Conservation (phyloP, 35 echinoderm and acorn worm species). For the Eucidaris tribuloides region DNA sequence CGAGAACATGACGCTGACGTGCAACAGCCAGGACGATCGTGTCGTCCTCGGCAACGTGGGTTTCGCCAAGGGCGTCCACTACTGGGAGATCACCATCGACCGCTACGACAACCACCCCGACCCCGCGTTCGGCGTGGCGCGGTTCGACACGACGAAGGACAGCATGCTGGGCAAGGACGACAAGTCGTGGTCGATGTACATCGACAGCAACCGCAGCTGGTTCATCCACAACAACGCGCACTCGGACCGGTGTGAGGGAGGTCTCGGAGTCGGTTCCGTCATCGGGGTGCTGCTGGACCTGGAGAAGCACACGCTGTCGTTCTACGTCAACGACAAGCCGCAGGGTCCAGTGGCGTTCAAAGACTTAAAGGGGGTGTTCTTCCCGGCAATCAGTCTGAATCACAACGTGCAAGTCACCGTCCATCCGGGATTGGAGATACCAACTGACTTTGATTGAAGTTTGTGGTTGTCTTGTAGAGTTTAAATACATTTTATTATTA, state of each 20-base stretch:
- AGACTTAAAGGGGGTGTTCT: conserved; percentile 85
- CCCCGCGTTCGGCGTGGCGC: conserved; percentile 90
- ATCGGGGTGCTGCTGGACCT: conserved; percentile 93
- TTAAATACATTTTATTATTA: too few species aligned
- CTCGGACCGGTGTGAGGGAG: conserved; percentile 85
- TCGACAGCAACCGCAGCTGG: conserved; percentile 98
- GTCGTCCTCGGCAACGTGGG: conserved; percentile 93
- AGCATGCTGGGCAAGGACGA: conserved; percentile 96
- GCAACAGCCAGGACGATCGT: conserved; percentile 89
- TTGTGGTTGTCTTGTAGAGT: too few species aligned
- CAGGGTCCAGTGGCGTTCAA: conserved; percentile 90
- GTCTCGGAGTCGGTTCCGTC: conserved; percentile 86
- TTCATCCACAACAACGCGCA: conserved; percentile 98
- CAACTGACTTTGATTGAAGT: conserved; percentile 65
- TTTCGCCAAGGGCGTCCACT: conserved; percentile 96
- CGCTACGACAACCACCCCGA: conserved; percentile 99
- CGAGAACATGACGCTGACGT: conserved; percentile 94
- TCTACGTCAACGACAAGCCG: conserved; percentile 79
- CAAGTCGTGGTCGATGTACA: conserved; percentile 99
- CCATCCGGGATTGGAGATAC: conserved; percentile 94
- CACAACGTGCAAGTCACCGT: conserved; percentile 94
- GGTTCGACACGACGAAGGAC: conserved; percentile 84
- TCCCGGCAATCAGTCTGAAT: conserved; percentile 93
- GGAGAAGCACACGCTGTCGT: conserved; percentile 71
- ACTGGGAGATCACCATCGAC: conserved; percentile 98